Evolutionary conservation across 2,797 vertebrate species (phyloP).

Genomic region (Myripristis murdjan): DNA sequence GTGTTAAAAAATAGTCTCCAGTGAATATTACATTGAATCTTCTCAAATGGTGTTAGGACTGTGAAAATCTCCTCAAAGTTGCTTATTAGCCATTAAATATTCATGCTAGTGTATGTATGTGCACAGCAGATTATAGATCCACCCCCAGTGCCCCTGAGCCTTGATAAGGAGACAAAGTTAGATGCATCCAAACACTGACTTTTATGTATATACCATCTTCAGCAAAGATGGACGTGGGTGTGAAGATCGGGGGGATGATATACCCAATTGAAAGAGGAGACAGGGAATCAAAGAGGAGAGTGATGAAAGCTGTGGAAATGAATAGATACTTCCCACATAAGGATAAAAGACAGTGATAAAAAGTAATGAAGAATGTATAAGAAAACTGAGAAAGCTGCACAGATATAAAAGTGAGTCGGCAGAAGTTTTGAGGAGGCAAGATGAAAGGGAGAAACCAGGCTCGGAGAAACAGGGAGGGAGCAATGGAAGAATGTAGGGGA

Average conservation of each 20-base stretch:
- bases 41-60: neutral
- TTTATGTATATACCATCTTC: neutral
- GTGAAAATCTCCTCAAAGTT: neutral
- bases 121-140: neutral
- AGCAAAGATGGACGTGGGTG: neutral
- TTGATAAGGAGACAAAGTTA: neutral
- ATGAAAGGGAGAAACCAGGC: neutral
- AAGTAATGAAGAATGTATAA: neutral
- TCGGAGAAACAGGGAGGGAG: neutral
- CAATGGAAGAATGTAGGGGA: constrained; percentile 2
- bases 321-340: neutral
- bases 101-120: constrained; percentile 2
- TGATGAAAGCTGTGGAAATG: constrained; percentile 9
- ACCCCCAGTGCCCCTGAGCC: neutral
- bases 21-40: neutral
- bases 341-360: neutral
- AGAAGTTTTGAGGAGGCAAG: constrained; percentile 13
- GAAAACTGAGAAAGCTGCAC: constrained; percentile 2
- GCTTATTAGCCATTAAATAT: neutral
- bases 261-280: neutral
- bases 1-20: neutral
- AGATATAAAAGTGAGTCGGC: constrained; percentile 1
- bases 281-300: neutral
- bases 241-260: neutral
- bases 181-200: neutral